Percentiles rank a stretch among this genome's conserved stretches.
phyloP scores from a whole-genome alignment of 2,888 invertebrate genomes.

The Caenorhabditis japonica region DNA sequence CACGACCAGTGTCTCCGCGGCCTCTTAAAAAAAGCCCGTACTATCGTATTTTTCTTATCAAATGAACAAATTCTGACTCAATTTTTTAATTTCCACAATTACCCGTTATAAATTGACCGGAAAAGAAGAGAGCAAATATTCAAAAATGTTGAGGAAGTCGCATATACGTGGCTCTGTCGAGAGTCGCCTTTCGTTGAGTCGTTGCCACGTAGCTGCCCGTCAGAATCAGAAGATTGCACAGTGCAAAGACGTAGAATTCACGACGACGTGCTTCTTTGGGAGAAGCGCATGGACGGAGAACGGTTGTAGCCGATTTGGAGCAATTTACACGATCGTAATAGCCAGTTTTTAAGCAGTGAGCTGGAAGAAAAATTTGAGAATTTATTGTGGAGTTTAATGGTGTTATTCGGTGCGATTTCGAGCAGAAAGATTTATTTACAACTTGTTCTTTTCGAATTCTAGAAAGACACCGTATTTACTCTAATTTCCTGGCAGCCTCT shows the following conservation, averaged over 20 bases:
- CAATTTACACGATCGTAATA: slow-evolving; percentile 60
- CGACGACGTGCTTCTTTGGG: slow-evolving; percentile 32
- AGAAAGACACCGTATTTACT: no score
- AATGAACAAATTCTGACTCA: slow-evolving; percentile 11
- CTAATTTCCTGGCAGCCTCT: no score
- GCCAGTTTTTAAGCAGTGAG: slow-evolving; percentile 56
- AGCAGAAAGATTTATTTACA: no score
- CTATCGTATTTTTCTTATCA: slow-evolving; percentile 14
- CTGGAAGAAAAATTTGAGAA: slow-evolving; percentile 32
- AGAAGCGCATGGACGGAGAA: slow-evolving; percentile 50
- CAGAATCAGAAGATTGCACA: slow-evolving; percentile 40
- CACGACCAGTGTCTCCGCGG: not conserved
- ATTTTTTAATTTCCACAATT: not conserved
- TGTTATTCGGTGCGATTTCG: no score
- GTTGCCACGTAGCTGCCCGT: slow-evolving; percentile 44
- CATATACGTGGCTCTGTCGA: slow-evolving; percentile 53
- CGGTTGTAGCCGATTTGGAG: slow-evolving; percentile 47
- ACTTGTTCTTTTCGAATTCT: no score
- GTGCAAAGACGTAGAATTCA: slow-evolving; percentile 38
- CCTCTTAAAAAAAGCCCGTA: no score
- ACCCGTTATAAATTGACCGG: not conserved
- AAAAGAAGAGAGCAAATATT: not conserved
- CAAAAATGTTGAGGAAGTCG: slow-evolving; percentile 51
- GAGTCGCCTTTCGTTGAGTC: slow-evolving; percentile 37
- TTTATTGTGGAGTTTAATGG: slow-evolving; percentile 2